A percentile compares a stretch with the other conserved stretches of the same genome.
Evolutionary conservation across 2,888 invertebrate genomes (phyloP).

Genomic region (Eristalis intricaria): DNA sequence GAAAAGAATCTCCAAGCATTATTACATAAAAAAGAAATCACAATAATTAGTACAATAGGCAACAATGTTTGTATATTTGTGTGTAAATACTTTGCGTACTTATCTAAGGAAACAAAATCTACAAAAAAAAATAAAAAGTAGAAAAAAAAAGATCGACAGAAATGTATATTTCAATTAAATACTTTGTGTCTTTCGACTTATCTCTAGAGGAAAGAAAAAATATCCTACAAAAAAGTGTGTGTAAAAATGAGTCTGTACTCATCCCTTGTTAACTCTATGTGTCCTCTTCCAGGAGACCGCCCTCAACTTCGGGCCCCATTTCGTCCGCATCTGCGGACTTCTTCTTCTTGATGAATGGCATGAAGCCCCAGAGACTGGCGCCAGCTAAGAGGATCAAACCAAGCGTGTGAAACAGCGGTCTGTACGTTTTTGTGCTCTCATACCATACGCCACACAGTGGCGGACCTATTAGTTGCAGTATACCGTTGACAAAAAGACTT

Average conservation of each 20-base stretch:
- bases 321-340: conserved; percentile 74
- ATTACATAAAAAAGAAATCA: conserved; percentile 5
- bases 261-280: conserved; percentile 9
- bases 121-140: conserved; percentile 46
- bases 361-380: conserved; percentile 88
- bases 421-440: conserved; percentile 85
- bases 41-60: conserved; percentile 54
- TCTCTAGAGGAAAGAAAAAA: conserved; percentile 38
- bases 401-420: conserved; percentile 87
- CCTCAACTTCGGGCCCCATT: conserved; percentile 36
- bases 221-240: conserved; percentile 48
- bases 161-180: conserved; percentile 67
- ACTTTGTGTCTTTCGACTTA: conserved; percentile 61
- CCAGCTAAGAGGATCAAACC: conserved; percentile 89
- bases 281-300: conserved; percentile 56
- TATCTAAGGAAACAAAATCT: conserved; percentile 63
- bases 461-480: conserved; percentile 90
- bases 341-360: conserved; percentile 85
- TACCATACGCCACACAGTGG: conserved; percentile 90
- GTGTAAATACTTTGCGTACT: conserved; percentile 70
- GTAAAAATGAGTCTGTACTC: conserved; percentile 50
- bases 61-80: conserved; percentile 69
- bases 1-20: conserved; percentile 19
- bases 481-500: conserved; percentile 91
- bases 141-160: conserved; percentile 34